phyloP scores from a whole-genome alignment of 2,888 invertebrate genomes.

The Orgyia antiqua region DNA sequence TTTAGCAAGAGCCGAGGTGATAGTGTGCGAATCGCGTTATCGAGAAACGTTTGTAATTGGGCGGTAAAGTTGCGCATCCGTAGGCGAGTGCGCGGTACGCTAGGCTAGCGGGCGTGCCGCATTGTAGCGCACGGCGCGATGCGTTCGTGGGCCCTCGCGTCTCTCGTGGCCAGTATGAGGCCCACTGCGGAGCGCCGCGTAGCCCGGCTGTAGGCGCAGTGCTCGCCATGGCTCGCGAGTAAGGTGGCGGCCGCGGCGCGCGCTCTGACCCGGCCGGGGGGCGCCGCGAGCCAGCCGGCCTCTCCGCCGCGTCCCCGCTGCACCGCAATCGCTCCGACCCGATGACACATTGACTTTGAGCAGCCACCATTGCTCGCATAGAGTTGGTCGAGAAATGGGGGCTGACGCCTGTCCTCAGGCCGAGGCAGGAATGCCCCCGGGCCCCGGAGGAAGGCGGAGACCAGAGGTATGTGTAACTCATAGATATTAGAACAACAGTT shows the following conservation, averaged over 20 bases:
- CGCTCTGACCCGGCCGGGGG: slow-evolving; percentile 58
- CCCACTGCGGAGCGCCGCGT: slow-evolving; percentile 10
- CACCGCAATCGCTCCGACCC: slow-evolving; percentile 57
- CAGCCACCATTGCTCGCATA: slow-evolving; percentile 97
- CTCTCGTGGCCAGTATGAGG: slow-evolving; percentile 30
- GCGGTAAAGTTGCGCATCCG: slow-evolving; percentile 35
- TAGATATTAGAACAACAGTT: slow-evolving; percentile 12
- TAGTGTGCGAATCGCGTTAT: slow-evolving; percentile 3
- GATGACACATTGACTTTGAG: slow-evolving; percentile 76
- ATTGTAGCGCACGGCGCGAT: slow-evolving; percentile 37
- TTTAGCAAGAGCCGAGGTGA: not conserved
- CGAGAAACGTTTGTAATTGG: slow-evolving; percentile 20
- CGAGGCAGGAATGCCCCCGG: slow-evolving; percentile 96
- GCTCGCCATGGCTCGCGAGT: slow-evolving; percentile 41
- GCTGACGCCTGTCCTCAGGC: slow-evolving; percentile 98
- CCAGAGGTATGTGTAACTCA: slow-evolving; percentile 79
- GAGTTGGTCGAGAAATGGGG: slow-evolving; percentile 98
- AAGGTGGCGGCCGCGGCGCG: slow-evolving; percentile 32
- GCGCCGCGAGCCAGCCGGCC: slow-evolving; percentile 66
- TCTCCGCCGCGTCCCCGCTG: slow-evolving; percentile 56
- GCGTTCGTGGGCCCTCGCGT: slow-evolving; percentile 20
- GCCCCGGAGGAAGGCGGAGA: slow-evolving; percentile 83
- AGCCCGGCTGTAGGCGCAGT: slow-evolving; percentile 30
- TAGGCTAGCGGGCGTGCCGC: slow-evolving; percentile 36
- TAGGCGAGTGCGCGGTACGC: slow-evolving; percentile 35